Evolutionary conservation across 2,888 invertebrate genomes (phyloP).

Genomic region (Leptinotarsa peninsularis): DNA sequence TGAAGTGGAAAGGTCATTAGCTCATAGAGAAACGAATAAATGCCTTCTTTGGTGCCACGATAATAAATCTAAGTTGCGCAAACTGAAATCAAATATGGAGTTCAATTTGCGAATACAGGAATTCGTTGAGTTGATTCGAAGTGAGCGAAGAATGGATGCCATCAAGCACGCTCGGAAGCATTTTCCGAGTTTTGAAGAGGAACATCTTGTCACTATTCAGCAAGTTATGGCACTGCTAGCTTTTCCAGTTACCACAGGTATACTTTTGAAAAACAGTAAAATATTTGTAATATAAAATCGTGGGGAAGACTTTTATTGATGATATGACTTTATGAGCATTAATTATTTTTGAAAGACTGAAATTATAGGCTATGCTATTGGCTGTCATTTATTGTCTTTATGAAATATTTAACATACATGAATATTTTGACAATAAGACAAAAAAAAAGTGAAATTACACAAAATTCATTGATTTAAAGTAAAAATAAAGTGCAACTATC

Average conservation of each 20-base stretch:
- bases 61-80: constrained; percentile 93
- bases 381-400: too few species aligned
- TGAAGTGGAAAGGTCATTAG: constrained; percentile 88
- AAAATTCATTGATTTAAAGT: too few species aligned
- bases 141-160: constrained; percentile 88
- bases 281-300: too few species aligned
- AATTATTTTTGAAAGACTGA: too few species aligned
- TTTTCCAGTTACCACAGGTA: constrained; percentile 85
- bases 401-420: too few species aligned
- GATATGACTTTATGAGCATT: too few species aligned
- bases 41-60: constrained; percentile 97
- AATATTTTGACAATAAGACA: too few species aligned
- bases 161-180: constrained; percentile 95
- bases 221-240: constrained; percentile 96
- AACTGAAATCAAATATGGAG: constrained; percentile 95
- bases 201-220: constrained; percentile 88
- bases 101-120: constrained; percentile 94
- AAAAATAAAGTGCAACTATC: too few species aligned
- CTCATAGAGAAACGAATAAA: constrained; percentile 84
- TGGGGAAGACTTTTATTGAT: too few species aligned
- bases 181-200: constrained; percentile 88
- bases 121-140: constrained; percentile 93
- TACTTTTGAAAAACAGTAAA: too few species aligned
- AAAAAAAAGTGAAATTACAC: too few species aligned
- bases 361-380: too few species aligned